Evolutionary conservation across 1,140 invertebrate genomes (phyloP).

Genomic region (Drosophila parabipectinata): DNA sequence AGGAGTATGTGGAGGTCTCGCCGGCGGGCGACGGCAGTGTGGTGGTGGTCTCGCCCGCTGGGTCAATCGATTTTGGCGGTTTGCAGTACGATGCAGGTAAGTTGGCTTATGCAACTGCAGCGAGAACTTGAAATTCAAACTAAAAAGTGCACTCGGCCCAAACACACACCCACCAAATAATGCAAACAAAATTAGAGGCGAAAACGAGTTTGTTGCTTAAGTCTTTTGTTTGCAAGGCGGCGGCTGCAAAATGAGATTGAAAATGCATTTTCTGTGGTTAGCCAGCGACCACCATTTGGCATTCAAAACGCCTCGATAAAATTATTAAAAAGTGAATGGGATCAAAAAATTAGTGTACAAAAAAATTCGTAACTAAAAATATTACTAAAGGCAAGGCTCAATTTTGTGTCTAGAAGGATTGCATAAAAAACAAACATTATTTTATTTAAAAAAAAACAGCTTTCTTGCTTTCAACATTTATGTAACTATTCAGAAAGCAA

Average conservation of each 20-base stretch:
- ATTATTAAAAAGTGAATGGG: conserved; percentile 21
- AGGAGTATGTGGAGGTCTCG: conserved; percentile 16
- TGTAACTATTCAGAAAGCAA: too few relatives aligned
- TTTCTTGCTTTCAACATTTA: too few relatives aligned
- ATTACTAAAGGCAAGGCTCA: too few relatives aligned
- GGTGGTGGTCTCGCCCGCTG: conserved; percentile 6
- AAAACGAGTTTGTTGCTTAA: conserved; percentile 68
- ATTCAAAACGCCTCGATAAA: conserved; percentile 14
- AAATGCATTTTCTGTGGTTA: conserved; percentile 27
- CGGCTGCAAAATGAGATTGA: conserved; percentile 37
- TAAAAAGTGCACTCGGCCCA: conserved; percentile 17
- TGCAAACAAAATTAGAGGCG: conserved; percentile 23
- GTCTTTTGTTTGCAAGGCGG: conserved; percentile 60
- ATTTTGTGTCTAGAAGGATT: too few relatives aligned
- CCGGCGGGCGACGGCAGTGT: background rate
- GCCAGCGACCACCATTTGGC: background rate
- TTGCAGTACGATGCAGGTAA: conserved; percentile 60
- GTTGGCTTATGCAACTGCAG: conserved; percentile 51
- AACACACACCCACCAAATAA: conserved; percentile 33
- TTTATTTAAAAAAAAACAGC: too few relatives aligned
- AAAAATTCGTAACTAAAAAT: background rate
- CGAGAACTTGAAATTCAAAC: conserved; percentile 75
- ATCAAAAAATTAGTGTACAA: background rate
- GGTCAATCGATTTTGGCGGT: conserved; percentile 44
- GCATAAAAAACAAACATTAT: too few relatives aligned